phyloP scores from a whole-genome alignment of 2,888 invertebrate species.

The Caenorhabditis sp. region DNA sequence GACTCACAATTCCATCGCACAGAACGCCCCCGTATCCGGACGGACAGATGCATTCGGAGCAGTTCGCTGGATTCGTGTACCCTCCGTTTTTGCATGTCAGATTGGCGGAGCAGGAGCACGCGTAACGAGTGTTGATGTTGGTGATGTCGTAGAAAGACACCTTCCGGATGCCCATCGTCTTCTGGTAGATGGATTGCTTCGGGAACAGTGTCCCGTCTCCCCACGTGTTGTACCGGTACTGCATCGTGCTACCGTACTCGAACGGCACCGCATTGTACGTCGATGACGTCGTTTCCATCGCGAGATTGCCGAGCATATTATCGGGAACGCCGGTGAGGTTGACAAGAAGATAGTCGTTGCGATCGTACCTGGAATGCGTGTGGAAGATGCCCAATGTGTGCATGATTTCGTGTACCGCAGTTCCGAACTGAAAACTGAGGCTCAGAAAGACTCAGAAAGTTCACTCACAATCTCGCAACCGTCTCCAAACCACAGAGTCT shows the following conservation, averaged over 20 bases:
- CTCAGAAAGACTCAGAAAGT: neutral
- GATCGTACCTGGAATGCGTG: conserved; percentile 72
- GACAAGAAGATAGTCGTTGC: conserved; percentile 65
- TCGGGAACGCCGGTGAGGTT: conserved; percentile 54
- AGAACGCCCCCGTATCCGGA: conserved; percentile 22
- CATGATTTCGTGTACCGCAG: conserved; percentile 75
- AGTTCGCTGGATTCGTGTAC: conserved; percentile 30
- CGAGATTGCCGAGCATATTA: conserved; percentile 25
- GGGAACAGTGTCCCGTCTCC: conserved; percentile 22
- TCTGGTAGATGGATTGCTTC: conserved; percentile 4
- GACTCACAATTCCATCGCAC: conserved; percentile 8
- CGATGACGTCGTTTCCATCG: neutral
- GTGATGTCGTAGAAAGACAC: conserved; percentile 32
- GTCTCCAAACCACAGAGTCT: conserved; percentile 39
- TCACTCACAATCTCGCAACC: conserved; percentile 29
- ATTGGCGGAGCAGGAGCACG: neutral
- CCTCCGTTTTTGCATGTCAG: conserved; percentile 26
- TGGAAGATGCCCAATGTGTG: conserved; percentile 77
- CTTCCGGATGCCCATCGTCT: conserved; percentile 26
- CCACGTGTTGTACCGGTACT: conserved; percentile 32
- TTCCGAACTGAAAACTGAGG: conserved; percentile 68
- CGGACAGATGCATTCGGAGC: conserved; percentile 26
- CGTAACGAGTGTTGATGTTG: conserved; percentile 19
- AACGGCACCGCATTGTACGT: conserved; percentile 40
- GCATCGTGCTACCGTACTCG: conserved; percentile 32